Evolutionary conservation across 2,888 invertebrate species (phyloP), one percentile per base, ranked within the genome.

Genomic region (Petrophora chlorosata): DNA sequence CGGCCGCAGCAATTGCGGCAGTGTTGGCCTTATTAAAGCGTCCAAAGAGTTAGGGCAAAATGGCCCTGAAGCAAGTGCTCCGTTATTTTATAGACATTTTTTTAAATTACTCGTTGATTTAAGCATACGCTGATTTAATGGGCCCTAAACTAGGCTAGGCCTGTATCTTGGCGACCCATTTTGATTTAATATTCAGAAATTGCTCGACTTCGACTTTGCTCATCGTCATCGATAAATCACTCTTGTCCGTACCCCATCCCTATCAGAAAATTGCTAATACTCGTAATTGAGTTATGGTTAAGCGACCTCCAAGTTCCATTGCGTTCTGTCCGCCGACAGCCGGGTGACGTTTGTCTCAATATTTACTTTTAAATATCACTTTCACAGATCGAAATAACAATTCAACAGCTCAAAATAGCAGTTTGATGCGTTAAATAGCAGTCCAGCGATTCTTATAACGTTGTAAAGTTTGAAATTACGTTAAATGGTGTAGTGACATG

Each of bases 241-340:
- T 52, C 46, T 10, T 28, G 7, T 1, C 10, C 22, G 3, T 0
- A 9, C 49, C 51, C 33, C 84, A 65, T 56, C 85, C 69, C 89
- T 85, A 77, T 13, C 59, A 68, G 76, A 76, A 82, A 84, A 86
- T 85, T 80, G 85, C 82, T 90, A 90, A 90, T 88, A 79, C 87
- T 68, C 76, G 68, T 90, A 90, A 90, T 90, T 90, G 88, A 90
- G 80, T 90, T 90, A 90, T 74, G 74, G 76, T 76, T 65, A 70
- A 67, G 68, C 80, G 85, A 79, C 85, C 84, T 82, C 81, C 73
- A 70, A 70, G 73, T 70, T 69, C 70, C 86, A 86, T 80, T 88
- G 73, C 75, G 70, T 72, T 70, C 69, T 68, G 79, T 71, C 65
- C 57, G 63, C 61, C 65, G 68, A 66, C 55, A 48, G 48, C 36